A percentile compares a stretch with the other conserved stretches of the same genome.
Evolutionary conservation across 2,888 invertebrate species (phyloP).

Genomic region (Dione juno): DNA sequence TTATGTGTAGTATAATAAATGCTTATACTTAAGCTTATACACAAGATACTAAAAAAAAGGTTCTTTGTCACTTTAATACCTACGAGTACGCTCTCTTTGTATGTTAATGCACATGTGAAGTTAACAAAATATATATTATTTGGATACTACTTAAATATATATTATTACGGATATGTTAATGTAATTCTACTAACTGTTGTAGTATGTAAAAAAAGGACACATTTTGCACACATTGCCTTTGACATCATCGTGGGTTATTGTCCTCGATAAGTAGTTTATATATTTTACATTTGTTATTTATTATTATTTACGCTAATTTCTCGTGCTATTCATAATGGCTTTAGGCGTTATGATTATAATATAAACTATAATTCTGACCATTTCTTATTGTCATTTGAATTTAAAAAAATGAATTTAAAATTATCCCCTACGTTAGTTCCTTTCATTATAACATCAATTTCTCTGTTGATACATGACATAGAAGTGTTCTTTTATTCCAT

Average conservation of each 20-base stretch:
- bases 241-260: constrained; percentile 34
- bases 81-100: background rate
- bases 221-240: constrained; percentile 18
- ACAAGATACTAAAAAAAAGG: too few relatives aligned
- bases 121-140: background rate
- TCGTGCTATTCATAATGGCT: background rate
- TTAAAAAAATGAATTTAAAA: too few relatives aligned
- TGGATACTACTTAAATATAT: background rate
- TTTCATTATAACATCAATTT: too few relatives aligned
- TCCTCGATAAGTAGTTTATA: constrained; percentile 28
- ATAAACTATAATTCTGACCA: background rate
- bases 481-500: too few relatives aligned
- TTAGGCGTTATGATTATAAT: background rate
- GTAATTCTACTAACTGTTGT: background rate
- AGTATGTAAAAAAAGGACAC: background rate
- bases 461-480: too few relatives aligned
- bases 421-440: too few relatives aligned
- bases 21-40: too few relatives aligned
- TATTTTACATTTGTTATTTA: constrained; percentile 7
- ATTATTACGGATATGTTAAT: background rate
- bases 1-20: background rate
- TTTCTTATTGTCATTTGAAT: background rate
- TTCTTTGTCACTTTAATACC: background rate
- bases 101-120: background rate
- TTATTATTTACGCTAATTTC: background rate